Evolutionary conservation across 2,797 vertebrate species (phyloP), one percentile per base, ranked within the genome.

Genomic region (Leptoclinus maculatus): DNA sequence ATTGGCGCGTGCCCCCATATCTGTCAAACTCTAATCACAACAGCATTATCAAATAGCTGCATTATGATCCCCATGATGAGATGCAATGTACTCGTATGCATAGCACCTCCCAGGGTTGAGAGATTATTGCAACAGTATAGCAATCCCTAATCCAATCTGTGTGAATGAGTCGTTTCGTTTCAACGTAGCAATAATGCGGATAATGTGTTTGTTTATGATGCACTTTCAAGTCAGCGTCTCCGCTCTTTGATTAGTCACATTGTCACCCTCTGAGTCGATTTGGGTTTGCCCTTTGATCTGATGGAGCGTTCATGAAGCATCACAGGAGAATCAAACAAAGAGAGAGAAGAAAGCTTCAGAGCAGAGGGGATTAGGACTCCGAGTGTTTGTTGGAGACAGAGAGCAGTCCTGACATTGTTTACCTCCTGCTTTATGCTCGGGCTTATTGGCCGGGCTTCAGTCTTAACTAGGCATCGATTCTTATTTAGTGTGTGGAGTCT

Each of bases 391-490:
- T 78, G 64, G 84, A 83, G 75, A 75, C 82, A 29, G 60, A 78
- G 68, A 68, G 72, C 78, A 83, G 84, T 60, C 11, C 29, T 71
- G 73, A 74, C 67, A 85, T 83, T 87, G 87, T 92, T 92, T 89
- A 89, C 81, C 67, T 85, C 66, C 66, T 78, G 76, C 79, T 90
- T 90, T 86, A 84, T 79, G 67, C 76, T 58, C 47, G 1, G 79
- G 76, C 69, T 86, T 80, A 89, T 71, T 85, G 80, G 83, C 83
- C 74, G 74, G 71, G 66, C 85, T 75, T 78, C 71, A 66, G 74
- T 81, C 75, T 87, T 86, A 83, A 88, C 84, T 74, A 85, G 76
- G 16, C 76, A 89, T 85, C 83, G 87, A 92, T 90, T 90, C 76
- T 74, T 78, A 76, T 88, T 89, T 87, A 86, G 59, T 79, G n/a